Conservation (phyloP, 1,140 invertebrate species). For the Zeugodacus cucurbitae region DNA sequence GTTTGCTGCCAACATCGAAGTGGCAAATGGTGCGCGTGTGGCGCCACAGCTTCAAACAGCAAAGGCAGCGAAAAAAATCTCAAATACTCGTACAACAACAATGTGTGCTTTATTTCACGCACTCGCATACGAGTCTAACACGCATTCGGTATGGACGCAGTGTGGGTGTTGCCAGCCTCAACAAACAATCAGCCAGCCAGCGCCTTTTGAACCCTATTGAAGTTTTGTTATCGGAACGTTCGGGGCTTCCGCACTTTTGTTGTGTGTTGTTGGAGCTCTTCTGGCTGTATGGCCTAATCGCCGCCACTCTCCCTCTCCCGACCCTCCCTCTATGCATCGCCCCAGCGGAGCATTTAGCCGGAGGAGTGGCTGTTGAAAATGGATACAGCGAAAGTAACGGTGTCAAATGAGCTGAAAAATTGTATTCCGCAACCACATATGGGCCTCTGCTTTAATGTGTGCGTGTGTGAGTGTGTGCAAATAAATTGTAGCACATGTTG, state of each 20-base stretch:
- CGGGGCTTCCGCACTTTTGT: not conserved
- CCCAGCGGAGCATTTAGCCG: not conserved
- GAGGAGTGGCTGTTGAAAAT: not conserved
- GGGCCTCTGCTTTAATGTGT: not conserved
- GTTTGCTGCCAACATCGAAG: not conserved
- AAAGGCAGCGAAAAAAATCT: not conserved
- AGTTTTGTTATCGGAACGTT: not conserved
- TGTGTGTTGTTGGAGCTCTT: not conserved
- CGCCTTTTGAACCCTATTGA: not conserved
- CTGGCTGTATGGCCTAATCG: not conserved
- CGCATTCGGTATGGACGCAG: not conserved
- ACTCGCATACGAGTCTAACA: not conserved
- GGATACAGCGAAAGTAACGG: not conserved
- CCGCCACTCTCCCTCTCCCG: not conserved
- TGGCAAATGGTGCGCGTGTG: not conserved
- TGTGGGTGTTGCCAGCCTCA: not conserved
- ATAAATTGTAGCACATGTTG: not conserved
- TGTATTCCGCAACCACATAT: constrained; percentile 15
- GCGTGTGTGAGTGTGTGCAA: not conserved
- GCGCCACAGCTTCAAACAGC: not conserved
- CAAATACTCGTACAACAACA: no score
- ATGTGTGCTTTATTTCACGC: not conserved
- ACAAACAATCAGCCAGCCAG: not conserved
- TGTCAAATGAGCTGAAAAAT: constrained; percentile 35
- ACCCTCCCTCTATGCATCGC: not conserved